Percentiles rank a stretch among this genome's conserved stretches.
Conservation (phyloP, 2,797 vertebrate genomes). For the Platalea minor region DNA sequence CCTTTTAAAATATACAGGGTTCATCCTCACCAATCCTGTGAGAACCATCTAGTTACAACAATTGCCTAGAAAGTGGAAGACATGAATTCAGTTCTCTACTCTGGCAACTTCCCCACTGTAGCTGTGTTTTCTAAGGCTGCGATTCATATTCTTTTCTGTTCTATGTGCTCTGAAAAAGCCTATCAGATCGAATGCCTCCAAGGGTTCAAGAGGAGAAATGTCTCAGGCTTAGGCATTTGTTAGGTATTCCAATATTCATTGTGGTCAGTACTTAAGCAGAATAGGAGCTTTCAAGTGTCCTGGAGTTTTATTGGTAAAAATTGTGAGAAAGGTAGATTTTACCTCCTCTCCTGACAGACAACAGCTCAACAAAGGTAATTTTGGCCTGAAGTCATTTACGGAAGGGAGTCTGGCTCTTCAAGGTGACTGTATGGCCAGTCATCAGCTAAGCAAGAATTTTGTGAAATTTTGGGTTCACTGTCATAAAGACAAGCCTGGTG, state of each 20-base stretch:
- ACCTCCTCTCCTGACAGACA: neutral
- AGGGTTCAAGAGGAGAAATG: neutral
- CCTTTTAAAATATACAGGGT: neutral
- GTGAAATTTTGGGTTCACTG: neutral
- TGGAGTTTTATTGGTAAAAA: neutral
- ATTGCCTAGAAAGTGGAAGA: neutral
- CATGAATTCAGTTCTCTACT: neutral
- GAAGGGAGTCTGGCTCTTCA: neutral
- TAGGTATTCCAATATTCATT: neutral
- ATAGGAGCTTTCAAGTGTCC: neutral
- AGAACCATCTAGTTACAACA: neutral
- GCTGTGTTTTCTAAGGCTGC: neutral
- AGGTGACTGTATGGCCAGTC: neutral
- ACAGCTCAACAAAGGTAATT: neutral
- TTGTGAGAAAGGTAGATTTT: neutral
- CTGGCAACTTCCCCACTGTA: neutral
- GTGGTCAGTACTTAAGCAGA: neutral
- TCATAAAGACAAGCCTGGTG: neutral
- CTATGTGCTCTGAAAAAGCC: neutral
- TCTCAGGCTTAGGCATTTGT: neutral
- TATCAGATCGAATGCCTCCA: neutral
- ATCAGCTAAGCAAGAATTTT: neutral
- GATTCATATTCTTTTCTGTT: neutral
- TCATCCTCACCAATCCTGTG: neutral
- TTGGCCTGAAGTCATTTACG: neutral